Percentiles rank a stretch among this genome's conserved stretches.
Conservation (phyloP, 2,888 invertebrate genomes). For the Opisthograptis luteolata region DNA sequence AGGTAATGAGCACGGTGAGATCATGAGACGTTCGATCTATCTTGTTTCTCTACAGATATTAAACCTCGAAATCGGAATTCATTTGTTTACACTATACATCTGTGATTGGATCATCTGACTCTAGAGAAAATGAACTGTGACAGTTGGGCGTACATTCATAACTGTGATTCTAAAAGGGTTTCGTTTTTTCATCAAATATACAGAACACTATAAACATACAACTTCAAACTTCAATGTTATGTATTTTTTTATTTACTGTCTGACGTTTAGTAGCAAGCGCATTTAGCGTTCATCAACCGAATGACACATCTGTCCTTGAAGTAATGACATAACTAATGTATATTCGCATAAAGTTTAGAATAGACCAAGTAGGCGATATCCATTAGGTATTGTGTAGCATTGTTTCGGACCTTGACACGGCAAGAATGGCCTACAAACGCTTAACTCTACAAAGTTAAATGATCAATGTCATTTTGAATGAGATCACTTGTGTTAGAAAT, state of each 20-base stretch:
- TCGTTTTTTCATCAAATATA: no score
- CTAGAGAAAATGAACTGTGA: no score
- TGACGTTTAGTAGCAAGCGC: not conserved
- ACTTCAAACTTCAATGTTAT: no score
- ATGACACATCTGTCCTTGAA: slow-evolving; percentile 9
- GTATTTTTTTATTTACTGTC: not conserved
- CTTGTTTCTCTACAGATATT: no score
- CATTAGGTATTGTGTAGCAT: not conserved
- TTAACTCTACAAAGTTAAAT: slow-evolving; percentile 16
- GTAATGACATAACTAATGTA: not conserved
- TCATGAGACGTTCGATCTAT: no score
- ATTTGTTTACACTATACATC: no score
- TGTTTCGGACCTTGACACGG: slow-evolving; percentile 17
- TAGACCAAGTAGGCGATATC: not conserved
- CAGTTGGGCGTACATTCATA: no score
- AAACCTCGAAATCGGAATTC: no score
- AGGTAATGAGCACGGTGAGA: no score
- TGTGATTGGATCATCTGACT: no score
- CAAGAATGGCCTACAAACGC: slow-evolving; percentile 11
- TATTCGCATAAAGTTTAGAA: not conserved
- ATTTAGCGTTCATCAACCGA: not conserved
- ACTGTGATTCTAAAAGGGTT: no score
- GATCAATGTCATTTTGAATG: slow-evolving; percentile 15
- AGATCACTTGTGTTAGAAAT: slow-evolving; percentile 6
- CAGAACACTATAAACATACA: no score